Conservation (phyloP, 2,888 invertebrate genomes). For the Calameuta pallipes region DNA sequence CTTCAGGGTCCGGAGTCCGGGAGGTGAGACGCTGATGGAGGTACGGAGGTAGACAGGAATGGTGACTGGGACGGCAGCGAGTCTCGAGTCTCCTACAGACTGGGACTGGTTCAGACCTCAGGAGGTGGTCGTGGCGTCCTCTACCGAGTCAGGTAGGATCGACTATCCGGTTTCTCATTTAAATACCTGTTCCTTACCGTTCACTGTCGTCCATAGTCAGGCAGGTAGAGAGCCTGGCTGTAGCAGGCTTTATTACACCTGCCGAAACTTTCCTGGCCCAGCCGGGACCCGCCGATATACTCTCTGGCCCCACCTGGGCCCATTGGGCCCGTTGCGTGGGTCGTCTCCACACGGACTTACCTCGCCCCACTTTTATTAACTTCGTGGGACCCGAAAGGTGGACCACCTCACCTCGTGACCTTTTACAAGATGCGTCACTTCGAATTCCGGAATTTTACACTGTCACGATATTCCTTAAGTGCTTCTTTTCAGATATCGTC, state of each 20-base stretch:
- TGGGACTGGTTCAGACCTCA: conserved; percentile 19
- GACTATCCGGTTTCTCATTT: conserved; percentile 56
- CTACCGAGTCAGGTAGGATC: conserved; percentile 45
- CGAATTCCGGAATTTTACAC: neutral
- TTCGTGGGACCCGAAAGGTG: neutral
- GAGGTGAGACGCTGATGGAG: conserved; percentile 26
- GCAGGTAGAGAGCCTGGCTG: conserved; percentile 17
- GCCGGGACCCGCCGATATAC: neutral
- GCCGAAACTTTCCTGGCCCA: conserved; percentile 20
- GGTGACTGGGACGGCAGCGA: conserved; percentile 28
- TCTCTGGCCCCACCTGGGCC: neutral
- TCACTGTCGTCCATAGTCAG: conserved; percentile 38
- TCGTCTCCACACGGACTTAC: neutral
- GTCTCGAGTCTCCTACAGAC: conserved; percentile 28
- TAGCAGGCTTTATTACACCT: conserved; percentile 22
- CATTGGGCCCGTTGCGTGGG: neutral
- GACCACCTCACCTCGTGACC: neutral
- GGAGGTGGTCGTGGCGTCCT: conserved; percentile 53
- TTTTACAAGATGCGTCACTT: neutral
- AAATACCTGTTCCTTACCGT: conserved; percentile 56
- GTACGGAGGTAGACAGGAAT: neutral
- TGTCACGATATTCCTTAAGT: neutral
- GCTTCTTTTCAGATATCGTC: neutral
- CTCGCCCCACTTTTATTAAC: neutral
- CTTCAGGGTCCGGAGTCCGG: conserved; percentile 14